Evolutionary conservation across 1,140 invertebrate species (phyloP), one percentile per base, ranked within the genome.

Genomic region (Lysiphlebus fabarum): DNA sequence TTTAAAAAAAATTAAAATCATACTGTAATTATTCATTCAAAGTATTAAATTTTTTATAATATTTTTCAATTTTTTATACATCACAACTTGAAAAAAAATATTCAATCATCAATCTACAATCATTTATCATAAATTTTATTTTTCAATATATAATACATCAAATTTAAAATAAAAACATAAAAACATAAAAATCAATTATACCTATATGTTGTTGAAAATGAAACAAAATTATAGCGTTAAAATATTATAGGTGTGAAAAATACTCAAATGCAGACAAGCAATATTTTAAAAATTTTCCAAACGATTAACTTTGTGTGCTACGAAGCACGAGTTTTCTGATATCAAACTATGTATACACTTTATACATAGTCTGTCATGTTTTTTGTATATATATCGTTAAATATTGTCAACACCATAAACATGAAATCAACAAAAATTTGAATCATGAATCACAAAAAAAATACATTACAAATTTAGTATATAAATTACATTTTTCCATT

Each of bases 281-380:
- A 63, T 63, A 63, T 63, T 63, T 59, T 56, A 59, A 63, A 63
- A 63, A 63, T 56, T 59, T 59, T 59, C 62, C 62, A 63, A 63
- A 40, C 38, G 56, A 48, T 63, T 63, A 59, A 33, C 36, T 53
- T 10, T 41, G 36, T 63, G 62, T 63, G 62, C 62, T 57, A 48
- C 43, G 53, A 63, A 59, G 58, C 58, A 57, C 49, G 38, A 63
- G 42, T n/a, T 9, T 49, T 47, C 58, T 53, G 57, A 59, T 56
- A 59, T 53, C 58, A 44, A n/a, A n/a, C 36, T 44, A 11, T 40
- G 40, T 45, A 11, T 37, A 58, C 45, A 51, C 33, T 53, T 11
- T 43, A 41, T 41, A 56, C 34, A 26, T 48, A 33, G 11, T 53
- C 53, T 10, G 45, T 56, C 42, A 53, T 43, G 53, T 44, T 26